These are phyloP conservation scores for Pseudomyrmex pallidus DNA, from an alignment of 1,140 invertebrate species.

Conservation along the genomic window DNA sequence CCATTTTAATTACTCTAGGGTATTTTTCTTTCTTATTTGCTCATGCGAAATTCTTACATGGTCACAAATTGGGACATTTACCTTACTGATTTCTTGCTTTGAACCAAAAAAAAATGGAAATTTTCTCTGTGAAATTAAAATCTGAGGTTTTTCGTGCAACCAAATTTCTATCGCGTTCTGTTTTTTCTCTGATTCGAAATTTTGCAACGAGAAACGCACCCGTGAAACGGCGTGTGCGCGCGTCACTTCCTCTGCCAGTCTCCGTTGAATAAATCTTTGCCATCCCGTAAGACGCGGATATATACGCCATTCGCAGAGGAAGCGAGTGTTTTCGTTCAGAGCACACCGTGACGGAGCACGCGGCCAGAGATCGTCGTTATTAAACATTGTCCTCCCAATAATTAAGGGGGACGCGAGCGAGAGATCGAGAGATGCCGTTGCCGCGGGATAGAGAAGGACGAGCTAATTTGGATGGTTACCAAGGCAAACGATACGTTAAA, in stretches of 20 bases:
- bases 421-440: constrained; percentile 62
- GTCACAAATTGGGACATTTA: no score
- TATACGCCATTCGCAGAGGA: constrained; percentile 40
- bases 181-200: no score
- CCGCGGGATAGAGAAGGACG: constrained; percentile 72
- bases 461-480: constrained; percentile 85
- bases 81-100: background rate
- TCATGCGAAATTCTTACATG: no score
- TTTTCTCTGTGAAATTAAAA: no score
- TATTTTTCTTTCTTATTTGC: no score
- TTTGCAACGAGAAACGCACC: no score
- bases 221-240: background rate
- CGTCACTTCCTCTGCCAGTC: background rate
- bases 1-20: no score
- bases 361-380: constrained; percentile 68
- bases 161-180: no score
- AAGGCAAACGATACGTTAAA: constrained; percentile 86
- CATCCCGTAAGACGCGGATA: constrained; percentile 2
- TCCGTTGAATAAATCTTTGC: background rate
- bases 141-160: no score
- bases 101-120: no score
- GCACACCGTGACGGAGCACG: constrained; percentile 12
- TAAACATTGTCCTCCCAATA: constrained; percentile 80
- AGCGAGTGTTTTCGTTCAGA: constrained; percentile 69
- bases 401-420: constrained; percentile 76